Conservation (phyloP, 2,113 vertebrate genomes). For the Sakesphorus luctuosus region DNA sequence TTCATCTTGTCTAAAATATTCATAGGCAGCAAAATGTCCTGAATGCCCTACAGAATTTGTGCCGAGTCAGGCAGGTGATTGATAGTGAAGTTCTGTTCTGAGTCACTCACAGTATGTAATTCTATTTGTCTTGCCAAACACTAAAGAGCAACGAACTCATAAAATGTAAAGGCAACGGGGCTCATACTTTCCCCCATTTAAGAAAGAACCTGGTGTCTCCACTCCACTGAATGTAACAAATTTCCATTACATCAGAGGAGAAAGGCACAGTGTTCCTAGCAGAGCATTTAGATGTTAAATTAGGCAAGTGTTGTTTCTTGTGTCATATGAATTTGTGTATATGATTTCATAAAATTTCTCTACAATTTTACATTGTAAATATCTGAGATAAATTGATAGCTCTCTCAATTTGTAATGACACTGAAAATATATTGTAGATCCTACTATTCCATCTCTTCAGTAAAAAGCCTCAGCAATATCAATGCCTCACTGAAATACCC, state of each 20-base stretch:
- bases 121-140: constrained; percentile 86
- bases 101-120: constrained; percentile 83
- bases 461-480: neutral
- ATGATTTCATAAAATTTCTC: neutral
- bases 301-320: neutral
- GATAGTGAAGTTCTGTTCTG: constrained; percentile 80
- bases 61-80: constrained; percentile 80
- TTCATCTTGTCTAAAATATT: constrained; percentile 87
- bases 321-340: neutral
- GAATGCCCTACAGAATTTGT: constrained; percentile 85
- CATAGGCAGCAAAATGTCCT: constrained; percentile 85
- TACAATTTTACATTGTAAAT: neutral
- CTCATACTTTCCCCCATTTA: constrained; percentile 70
- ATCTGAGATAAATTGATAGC: neutral
- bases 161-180: constrained; percentile 76
- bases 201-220: constrained; percentile 45
- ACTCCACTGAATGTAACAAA: constrained; percentile 33
- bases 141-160: constrained; percentile 78
- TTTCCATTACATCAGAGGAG: constrained; percentile 67
- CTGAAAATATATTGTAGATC: neutral
- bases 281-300: neutral
- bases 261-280: neutral
- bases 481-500: neutral
- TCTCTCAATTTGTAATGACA: neutral
- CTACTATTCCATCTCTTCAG: neutral